phyloP scores from a whole-genome alignment of 2,888 invertebrate genomes.

The Cordilura impudica region DNA sequence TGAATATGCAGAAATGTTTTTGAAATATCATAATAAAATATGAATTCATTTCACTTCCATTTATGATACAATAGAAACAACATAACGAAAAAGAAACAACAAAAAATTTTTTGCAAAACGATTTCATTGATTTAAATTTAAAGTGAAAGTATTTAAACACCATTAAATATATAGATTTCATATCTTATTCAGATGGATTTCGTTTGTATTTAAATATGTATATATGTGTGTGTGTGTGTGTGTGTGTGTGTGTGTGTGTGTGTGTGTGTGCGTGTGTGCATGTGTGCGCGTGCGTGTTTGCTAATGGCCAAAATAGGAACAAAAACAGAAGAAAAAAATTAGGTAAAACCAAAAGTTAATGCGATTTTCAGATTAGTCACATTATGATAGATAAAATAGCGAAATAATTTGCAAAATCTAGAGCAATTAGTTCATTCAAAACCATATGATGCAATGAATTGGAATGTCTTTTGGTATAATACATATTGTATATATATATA shows the following conservation, averaged over 20 bases:
- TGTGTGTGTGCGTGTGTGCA: too few relatives aligned
- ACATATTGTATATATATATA: too few relatives aligned
- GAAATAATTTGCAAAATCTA: slow-evolving; percentile 52
- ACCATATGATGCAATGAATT: slow-evolving; percentile 43
- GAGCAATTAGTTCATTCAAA: slow-evolving; percentile 54
- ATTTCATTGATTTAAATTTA: not conserved
- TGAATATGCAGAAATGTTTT: slow-evolving; percentile 37
- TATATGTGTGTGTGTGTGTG: too few relatives aligned
- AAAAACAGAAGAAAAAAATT: not conserved
- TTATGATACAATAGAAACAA: not conserved
- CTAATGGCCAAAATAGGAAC: not conserved
- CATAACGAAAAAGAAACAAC: not conserved
- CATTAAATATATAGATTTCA: slow-evolving; percentile 1
- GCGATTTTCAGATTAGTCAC: not conserved
- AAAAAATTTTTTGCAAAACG: not conserved
- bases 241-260: too few relatives aligned
- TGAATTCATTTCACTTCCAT: slow-evolving; percentile 35
- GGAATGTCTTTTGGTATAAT: slow-evolving; percentile 34
- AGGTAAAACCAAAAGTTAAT: not conserved
- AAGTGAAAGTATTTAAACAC: slow-evolving; percentile 54
- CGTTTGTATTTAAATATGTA: not conserved
- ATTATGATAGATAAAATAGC: slow-evolving; percentile 6
- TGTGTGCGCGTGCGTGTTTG: too few relatives aligned
- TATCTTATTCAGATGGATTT: slow-evolving; percentile 3
- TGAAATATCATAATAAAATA: slow-evolving; percentile 3